A percentile compares a stretch with the other conserved stretches of the same genome.
Conservation (phyloP, 2,797 vertebrate genomes). For the Sebastes glaucus region DNA sequence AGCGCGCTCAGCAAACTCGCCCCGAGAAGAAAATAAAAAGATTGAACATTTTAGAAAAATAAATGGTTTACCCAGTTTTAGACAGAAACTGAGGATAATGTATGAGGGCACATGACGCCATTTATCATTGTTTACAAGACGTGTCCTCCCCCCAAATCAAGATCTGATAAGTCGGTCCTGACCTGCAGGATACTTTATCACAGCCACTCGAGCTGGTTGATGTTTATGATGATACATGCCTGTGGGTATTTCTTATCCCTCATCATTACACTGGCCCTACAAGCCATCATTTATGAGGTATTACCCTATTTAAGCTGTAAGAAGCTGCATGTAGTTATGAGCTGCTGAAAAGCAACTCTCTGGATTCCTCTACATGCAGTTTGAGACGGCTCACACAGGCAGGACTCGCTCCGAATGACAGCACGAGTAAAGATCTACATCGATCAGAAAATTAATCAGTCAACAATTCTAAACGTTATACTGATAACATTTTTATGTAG, state of each 20-base stretch:
- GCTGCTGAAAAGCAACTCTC: not conserved
- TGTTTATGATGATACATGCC: constrained; percentile 73
- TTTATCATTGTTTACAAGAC: constrained; percentile 70
- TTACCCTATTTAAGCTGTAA: constrained; percentile 31
- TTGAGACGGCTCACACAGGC: not conserved
- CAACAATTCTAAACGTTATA: not conserved
- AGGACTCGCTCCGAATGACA: not conserved
- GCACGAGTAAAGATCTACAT: not conserved
- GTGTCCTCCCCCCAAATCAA: constrained; percentile 57
- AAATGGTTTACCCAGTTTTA: constrained; percentile 20
- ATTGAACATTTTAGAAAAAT: not conserved
- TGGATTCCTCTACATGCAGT: not conserved
- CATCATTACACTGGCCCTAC: constrained; percentile 59
- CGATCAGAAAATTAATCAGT: not conserved
- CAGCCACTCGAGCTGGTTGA: constrained; percentile 46
- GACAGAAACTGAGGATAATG: constrained; percentile 43
- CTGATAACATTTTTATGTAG: too few relatives aligned
- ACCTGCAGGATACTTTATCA: constrained; percentile 65
- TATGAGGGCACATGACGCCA: constrained; percentile 18
- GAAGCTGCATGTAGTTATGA: constrained; percentile 19
- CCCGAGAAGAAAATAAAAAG: constrained; percentile 11
- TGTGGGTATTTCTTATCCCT: constrained; percentile 62
- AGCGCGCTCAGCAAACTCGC: constrained; percentile 3
- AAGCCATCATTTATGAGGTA: constrained; percentile 54
- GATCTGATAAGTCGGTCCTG: constrained; percentile 64